These are phyloP conservation scores for Dromas ardeola DNA, from an alignment of 2,113 vertebrate genomes.

Conservation along the genomic window DNA sequence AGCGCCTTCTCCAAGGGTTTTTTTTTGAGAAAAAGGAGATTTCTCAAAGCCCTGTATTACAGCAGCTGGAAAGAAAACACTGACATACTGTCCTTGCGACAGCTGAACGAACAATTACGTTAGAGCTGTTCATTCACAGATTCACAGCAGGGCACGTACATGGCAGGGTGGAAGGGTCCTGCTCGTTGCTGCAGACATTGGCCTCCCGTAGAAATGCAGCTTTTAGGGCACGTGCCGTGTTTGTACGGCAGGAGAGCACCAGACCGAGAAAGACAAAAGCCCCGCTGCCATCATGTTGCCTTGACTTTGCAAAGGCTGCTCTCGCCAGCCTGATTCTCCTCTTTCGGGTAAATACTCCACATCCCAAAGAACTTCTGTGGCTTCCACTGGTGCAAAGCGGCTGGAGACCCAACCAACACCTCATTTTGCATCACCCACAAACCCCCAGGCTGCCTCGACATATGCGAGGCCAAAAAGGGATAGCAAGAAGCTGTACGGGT, in stretches of 20 bases:
- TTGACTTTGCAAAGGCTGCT: background rate
- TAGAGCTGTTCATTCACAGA: background rate
- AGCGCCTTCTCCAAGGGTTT: background rate
- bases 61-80: background rate
- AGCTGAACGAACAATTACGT: background rate
- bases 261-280: background rate
- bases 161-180: background rate
- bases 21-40: accelerated
- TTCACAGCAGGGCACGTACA: background rate
- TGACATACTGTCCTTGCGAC: background rate
- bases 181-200: background rate
- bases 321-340: background rate
- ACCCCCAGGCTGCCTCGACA: background rate
- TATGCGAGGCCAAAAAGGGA: accelerated
- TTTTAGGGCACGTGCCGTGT: background rate
- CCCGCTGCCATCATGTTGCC: accelerated
- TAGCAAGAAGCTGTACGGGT: background rate
- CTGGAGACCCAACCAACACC: background rate
- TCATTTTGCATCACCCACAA: background rate
- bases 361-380: background rate
- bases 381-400: background rate
- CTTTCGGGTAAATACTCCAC: background rate
- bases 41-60: background rate
- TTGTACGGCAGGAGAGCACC: background rate
- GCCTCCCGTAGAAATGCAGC: too few relatives aligned